These are phyloP conservation scores for Callinectes sapidus DNA, from an alignment of 2,888 invertebrate genomes.

Conservation along the genomic window DNA sequence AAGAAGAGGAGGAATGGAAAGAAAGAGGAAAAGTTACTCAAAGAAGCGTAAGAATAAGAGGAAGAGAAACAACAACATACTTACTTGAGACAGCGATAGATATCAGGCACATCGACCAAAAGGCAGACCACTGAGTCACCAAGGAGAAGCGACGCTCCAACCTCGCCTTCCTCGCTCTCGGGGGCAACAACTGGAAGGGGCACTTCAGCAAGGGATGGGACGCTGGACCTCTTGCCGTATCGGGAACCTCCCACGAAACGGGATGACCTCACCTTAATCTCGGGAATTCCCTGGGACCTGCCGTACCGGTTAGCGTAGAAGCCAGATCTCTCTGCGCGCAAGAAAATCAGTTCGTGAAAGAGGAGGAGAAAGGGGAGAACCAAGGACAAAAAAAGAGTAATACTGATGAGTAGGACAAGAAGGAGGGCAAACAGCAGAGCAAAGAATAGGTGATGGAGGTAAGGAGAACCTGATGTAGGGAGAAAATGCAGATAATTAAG, in stretches of 20 bases:
- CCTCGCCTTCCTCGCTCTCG: constrained; percentile 44
- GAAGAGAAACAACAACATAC: background rate
- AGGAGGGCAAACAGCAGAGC: background rate
- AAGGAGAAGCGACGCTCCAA: constrained; percentile 56
- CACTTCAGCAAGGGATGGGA: background rate
- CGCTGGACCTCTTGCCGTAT: constrained; percentile 66
- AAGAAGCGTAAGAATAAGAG: background rate
- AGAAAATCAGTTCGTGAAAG: background rate
- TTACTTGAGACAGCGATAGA: constrained; percentile 68
- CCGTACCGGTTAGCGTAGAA: constrained; percentile 70
- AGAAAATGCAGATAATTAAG: background rate
- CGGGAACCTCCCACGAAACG: constrained; percentile 67
- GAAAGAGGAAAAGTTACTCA: background rate
- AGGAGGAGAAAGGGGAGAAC: no score
- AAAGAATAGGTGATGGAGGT: background rate
- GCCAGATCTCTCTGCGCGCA: constrained; percentile 40
- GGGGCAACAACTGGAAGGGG: background rate
- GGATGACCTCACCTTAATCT: constrained; percentile 67
- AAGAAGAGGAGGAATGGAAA: background rate
- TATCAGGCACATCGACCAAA: constrained; percentile 67
- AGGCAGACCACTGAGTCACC: constrained; percentile 65
- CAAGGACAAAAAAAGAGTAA: background rate
- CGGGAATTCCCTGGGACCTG: constrained; percentile 55
- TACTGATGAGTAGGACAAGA: background rate
- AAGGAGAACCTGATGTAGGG: background rate